Conservation (phyloP, 2,888 invertebrate genomes). For the Koerneria pararmatus region DNA sequence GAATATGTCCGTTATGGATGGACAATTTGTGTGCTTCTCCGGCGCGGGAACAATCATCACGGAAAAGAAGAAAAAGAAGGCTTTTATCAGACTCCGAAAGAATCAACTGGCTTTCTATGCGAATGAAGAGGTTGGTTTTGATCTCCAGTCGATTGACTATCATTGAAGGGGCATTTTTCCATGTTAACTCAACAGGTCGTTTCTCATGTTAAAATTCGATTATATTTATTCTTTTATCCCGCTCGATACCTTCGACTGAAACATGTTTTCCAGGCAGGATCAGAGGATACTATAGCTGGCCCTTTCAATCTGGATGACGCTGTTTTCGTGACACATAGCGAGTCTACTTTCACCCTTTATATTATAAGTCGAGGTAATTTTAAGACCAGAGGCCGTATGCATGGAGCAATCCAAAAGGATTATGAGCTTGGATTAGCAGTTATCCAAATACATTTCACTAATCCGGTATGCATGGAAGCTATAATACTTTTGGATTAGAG, state of each 20-base stretch:
- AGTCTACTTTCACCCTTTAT: slow-evolving; percentile 15
- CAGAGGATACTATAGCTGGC: slow-evolving; percentile 4
- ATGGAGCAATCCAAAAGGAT: too few relatives aligned
- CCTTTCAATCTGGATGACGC: slow-evolving; percentile 10
- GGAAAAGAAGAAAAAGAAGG: slow-evolving; percentile 25
- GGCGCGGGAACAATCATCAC: slow-evolving; percentile 34
- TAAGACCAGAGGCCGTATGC: too few relatives aligned
- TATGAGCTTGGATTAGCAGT: too few relatives aligned
- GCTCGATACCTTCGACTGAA: not conserved
- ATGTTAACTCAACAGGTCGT: too few relatives aligned
- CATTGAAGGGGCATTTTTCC: too few relatives aligned
- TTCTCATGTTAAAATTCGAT: too few relatives aligned
- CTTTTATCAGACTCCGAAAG: slow-evolving; percentile 16
- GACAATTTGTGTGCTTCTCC: slow-evolving; percentile 35
- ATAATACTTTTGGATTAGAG: too few relatives aligned
- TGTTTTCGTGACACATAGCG: slow-evolving; percentile 9
- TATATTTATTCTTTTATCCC: too few relatives aligned
- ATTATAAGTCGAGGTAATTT: too few relatives aligned
- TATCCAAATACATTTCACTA: too few relatives aligned
- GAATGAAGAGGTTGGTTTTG: slow-evolving; percentile 13
- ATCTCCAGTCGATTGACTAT: too few relatives aligned
- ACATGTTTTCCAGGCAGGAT: not conserved
- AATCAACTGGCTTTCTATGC: slow-evolving; percentile 13
- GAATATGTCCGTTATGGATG: slow-evolving; percentile 30
- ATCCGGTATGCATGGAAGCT: too few relatives aligned